Evolutionary conservation across 2,797 vertebrate species (phyloP).

Genomic region (Momotus momota): DNA sequence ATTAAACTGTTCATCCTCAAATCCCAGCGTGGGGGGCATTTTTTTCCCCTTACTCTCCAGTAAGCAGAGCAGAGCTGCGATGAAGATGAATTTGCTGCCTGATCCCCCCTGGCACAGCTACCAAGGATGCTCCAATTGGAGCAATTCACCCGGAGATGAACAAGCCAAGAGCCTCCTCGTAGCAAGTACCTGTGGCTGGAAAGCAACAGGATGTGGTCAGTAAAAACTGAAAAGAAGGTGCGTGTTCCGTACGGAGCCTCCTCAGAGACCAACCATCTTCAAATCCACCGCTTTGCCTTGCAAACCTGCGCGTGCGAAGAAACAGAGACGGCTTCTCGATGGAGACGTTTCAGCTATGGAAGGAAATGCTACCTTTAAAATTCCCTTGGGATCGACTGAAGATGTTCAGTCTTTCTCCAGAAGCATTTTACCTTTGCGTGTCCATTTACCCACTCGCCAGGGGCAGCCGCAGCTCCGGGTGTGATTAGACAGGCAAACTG

Average conservation of each 20-base stretch:
- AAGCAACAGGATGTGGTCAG: background rate
- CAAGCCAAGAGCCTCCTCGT: background rate
- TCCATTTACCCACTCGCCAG: background rate
- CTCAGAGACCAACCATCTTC: background rate
- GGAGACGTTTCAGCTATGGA: background rate
- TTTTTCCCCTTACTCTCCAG: background rate
- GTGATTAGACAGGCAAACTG: background rate
- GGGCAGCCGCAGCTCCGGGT: background rate
- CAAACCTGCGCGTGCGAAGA: background rate
- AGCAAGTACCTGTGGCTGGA: background rate
- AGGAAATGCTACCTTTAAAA: background rate
- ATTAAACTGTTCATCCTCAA: background rate
- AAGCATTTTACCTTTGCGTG: background rate
- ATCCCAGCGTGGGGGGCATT: fast-evolving
- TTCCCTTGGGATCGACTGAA: fast-evolving
- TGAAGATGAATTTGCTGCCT: background rate
- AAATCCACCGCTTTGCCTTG: background rate
- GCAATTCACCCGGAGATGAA: background rate
- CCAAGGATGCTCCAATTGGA: background rate
- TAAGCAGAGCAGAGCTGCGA: background rate
- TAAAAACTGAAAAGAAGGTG: background rate
- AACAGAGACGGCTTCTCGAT: fast-evolving
- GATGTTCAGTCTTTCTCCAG: background rate
- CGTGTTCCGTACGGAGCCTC: background rate
- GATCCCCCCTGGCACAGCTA: background rate